A percentile compares a stretch with the other conserved stretches of the same genome.
phyloP scores from a whole-genome alignment of 2,888 invertebrate species.

The Podabrus alpinus region DNA sequence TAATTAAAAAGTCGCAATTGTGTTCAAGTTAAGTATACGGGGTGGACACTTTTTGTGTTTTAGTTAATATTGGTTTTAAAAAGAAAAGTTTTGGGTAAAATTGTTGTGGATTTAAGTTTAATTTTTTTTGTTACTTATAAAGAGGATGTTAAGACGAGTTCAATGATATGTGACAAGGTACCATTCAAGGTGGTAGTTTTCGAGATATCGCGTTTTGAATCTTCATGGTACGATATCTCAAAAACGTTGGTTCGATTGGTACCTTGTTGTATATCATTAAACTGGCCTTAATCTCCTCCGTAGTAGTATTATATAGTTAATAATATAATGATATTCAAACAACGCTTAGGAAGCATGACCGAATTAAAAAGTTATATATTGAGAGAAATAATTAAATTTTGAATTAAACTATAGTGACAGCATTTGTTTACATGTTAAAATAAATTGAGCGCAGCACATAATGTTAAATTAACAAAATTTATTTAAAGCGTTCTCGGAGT shows the following conservation, averaged over 20 bases:
- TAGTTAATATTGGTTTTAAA: not conserved
- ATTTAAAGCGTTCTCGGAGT: not conserved
- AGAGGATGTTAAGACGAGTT: too few species aligned
- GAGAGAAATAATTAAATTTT: not conserved
- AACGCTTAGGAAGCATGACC: not conserved
- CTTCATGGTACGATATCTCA: too few species aligned
- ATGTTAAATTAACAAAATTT: not conserved
- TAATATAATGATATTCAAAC: too few species aligned
- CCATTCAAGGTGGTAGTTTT: too few species aligned
- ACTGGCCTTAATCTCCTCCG: too few species aligned
- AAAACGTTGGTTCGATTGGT: too few species aligned
- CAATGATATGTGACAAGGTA: too few species aligned
- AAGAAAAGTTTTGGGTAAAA: not conserved
- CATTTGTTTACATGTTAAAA: not conserved
- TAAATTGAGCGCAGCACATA: not conserved
- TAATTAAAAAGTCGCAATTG: not conserved
- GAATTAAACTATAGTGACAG: not conserved
- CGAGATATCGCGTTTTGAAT: too few species aligned
- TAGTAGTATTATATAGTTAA: too few species aligned
- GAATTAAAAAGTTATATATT: not conserved
- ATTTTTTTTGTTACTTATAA: too few species aligned
- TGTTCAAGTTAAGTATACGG: not conserved
- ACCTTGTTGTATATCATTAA: too few species aligned
- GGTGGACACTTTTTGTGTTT: not conserved
- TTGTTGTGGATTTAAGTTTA: too few species aligned